Evolutionary conservation across 2,888 invertebrate species (phyloP), one percentile per base, ranked within the genome.

Genomic region (Chrysopilus asiliformis): DNA sequence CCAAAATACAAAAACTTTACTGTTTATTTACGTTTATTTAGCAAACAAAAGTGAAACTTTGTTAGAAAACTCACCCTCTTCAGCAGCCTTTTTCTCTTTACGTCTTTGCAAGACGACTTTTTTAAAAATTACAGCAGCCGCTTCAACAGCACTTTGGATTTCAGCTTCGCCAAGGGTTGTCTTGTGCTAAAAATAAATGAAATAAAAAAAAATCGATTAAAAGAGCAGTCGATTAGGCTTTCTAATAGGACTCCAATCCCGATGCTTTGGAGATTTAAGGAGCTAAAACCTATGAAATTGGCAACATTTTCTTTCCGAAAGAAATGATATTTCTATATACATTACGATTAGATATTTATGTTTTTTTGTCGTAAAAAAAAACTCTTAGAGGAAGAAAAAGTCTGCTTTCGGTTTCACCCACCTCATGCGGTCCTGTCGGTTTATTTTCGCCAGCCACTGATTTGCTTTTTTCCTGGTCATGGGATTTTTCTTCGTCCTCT

Each of bases 61-160:
- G 55, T n/a, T n/a, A n/a, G n/a, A n/a, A n/a, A n/a, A n/a, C 58
- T 57, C 43, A 59, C 60, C 61, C 48, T 61, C 61, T 42, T 61
- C 61, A 36, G 56, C 55, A 20, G 55, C 58, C 46, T 58, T 54
- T 36, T 51, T 53, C 41, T 55, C 55, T 43, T 54, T 49, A 16
- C 61, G 57, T 2, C 61, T 50, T 45, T 61, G 61, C 20, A 61
- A 45, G 3, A 61, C 61, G 3, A 61, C 61, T 43, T 61, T 61
- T 46, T 61, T 61, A 39, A 61, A 61, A 31, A 61, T 49, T 18
- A 61, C 60, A 17, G 61, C 61, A 2, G 61, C 61, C 4, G 61
- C 61, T 39, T 61, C 61, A 27, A 61, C 61, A 40, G 61, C 61
- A 56, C 55, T 60, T 43, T 61, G 61, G 27, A 61, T 56, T 50